These are phyloP conservation scores for Galendromus occidentalis DNA, from an alignment of 1,140 invertebrate species.

Conservation along the genomic window DNA sequence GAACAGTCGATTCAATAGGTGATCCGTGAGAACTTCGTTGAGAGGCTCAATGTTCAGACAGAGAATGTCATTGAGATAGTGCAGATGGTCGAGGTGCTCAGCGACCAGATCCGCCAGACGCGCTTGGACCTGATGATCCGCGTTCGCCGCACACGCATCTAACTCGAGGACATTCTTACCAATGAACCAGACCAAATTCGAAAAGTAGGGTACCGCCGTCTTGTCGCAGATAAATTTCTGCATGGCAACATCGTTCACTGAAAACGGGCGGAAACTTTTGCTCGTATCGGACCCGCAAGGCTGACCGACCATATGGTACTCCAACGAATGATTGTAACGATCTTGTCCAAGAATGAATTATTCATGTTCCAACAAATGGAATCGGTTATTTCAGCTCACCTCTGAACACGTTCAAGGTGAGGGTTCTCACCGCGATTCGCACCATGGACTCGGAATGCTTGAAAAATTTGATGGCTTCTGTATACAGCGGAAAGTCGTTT, in stretches of 20 bases:
- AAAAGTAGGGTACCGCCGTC: slow-evolving; percentile 92
- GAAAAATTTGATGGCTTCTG: slow-evolving; percentile 97
- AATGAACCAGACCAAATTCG: slow-evolving; percentile 97
- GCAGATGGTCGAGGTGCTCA: slow-evolving; percentile 89
- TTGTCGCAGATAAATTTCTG: slow-evolving; percentile 79
- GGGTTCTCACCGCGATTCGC: slow-evolving; percentile 84
- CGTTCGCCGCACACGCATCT: slow-evolving; percentile 77
- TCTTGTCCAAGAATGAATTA: background rate
- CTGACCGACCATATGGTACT: too few relatives aligned
- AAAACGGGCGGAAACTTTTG: too few relatives aligned
- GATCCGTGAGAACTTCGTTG: slow-evolving; percentile 86
- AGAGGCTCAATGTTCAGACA: slow-evolving; percentile 73
- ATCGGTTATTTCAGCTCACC: slow-evolving; percentile 26
- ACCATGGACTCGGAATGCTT: slow-evolving; percentile 98
- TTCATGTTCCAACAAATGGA: slow-evolving; percentile 9
- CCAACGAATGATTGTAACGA: too few relatives aligned
- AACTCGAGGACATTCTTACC: slow-evolving; percentile 92
- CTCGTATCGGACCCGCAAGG: too few relatives aligned
- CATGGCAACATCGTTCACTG: slow-evolving; percentile 87
- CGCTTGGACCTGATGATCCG: slow-evolving; percentile 55
- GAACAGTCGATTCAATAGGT: slow-evolving; percentile 73
- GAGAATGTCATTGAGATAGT: slow-evolving; percentile 93
- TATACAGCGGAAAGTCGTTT: slow-evolving; percentile 95
- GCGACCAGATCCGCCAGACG: slow-evolving; percentile 79
- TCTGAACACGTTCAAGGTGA: slow-evolving; percentile 86